Percentiles rank a stretch among this genome's conserved stretches.
These are phyloP conservation scores for Hyppa rectilinea DNA, from an alignment of 2,888 invertebrate genomes.

Conservation along the genomic window DNA sequence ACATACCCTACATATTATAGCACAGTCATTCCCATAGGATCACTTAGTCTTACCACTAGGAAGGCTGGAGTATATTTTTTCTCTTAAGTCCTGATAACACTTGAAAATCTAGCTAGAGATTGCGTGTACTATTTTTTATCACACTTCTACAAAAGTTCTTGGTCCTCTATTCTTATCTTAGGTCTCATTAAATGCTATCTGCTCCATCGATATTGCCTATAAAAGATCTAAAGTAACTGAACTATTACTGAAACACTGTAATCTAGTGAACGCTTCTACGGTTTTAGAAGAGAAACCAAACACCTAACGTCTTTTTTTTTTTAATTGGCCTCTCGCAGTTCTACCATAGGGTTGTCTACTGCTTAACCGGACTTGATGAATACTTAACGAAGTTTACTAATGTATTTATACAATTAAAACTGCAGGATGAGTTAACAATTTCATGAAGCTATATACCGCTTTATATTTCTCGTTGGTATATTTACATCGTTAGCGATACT, in stretches of 20 bases:
- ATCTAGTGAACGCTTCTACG: neutral
- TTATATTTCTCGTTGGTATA: slow-evolving; percentile 4
- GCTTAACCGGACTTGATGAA: no score
- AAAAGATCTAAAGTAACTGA: neutral
- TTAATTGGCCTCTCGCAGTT: no score
- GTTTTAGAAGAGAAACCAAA: neutral
- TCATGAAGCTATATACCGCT: neutral
- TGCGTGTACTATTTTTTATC: neutral
- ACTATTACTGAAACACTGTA: neutral
- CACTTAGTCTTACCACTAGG: slow-evolving; percentile 26
- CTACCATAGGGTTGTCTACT: no score
- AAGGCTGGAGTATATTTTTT: slow-evolving; percentile 17
- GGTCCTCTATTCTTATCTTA: neutral
- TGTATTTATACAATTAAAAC: neutral
- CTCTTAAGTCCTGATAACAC: slow-evolving; percentile 4
- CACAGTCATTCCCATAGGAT: slow-evolving; percentile 16
- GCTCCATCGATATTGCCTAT: neutral
- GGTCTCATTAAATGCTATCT: slow-evolving; percentile 1
- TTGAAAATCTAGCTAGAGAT: neutral
- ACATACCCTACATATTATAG: slow-evolving; percentile 8
- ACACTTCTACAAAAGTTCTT: neutral
- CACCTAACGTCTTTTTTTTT: no score
- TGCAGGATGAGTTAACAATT: neutral
- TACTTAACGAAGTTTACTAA: neutral
- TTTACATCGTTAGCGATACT: slow-evolving; percentile 25